These are phyloP conservation scores for Cryptoprocta ferox DNA, from an alignment of 2,797 vertebrate species.

Conservation along the genomic window DNA sequence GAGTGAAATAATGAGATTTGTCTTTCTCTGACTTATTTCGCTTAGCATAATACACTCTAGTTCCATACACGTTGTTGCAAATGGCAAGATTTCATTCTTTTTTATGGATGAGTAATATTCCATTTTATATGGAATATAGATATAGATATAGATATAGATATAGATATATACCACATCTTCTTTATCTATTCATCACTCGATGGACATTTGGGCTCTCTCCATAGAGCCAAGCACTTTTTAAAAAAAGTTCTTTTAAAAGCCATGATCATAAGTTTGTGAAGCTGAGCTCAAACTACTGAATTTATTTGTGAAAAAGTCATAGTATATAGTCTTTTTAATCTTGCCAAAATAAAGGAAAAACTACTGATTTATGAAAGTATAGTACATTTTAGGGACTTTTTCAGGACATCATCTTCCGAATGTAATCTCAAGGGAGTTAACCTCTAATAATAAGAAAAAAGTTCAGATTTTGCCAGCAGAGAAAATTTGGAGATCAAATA, in stretches of 20 bases:
- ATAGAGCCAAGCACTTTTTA: neutral
- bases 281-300: slow-evolving; percentile 18
- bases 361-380: neutral
- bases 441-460: neutral
- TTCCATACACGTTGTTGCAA: no score
- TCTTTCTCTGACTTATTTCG: no score
- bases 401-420: neutral
- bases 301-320: neutral
- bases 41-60: no score
- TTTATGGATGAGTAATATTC: no score
- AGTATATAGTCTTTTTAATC: neutral
- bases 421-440: neutral
- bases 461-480: neutral
- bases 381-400: slow-evolving; percentile 64
- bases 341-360: slow-evolving; percentile 39
- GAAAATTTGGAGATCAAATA: neutral
- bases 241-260: slow-evolving; percentile 52
- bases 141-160: no score
- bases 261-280: slow-evolving; percentile 45
- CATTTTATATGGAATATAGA: no score
- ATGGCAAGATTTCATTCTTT: no score
- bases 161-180: no score
- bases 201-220: no score
- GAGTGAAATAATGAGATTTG: no score
- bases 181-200: no score